Evolutionary conservation across 1,140 invertebrate species (phyloP).

Genomic region (Magallana angulata): DNA sequence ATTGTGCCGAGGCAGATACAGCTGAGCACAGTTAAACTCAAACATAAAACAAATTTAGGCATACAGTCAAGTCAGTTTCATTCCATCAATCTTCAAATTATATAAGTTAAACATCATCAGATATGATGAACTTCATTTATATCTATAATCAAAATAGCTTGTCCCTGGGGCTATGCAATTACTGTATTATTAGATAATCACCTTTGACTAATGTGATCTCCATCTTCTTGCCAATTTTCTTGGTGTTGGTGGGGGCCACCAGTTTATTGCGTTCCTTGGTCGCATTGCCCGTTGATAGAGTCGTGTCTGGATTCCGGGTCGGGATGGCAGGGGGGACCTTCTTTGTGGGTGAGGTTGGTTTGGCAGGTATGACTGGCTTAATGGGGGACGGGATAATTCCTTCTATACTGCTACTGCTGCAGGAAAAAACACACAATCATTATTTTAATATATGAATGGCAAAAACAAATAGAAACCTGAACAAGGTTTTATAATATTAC

Average conservation of each 20-base stretch:
- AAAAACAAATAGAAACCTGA: not conserved
- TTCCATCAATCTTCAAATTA: no score
- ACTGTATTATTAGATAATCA: not conserved
- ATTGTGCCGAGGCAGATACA: no score
- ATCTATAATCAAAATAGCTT: no score
- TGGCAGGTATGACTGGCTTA: conserved; percentile 15
- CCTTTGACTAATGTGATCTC: conserved; percentile 18
- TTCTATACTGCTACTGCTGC: conserved; percentile 7
- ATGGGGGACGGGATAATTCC: not conserved
- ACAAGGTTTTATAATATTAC: no score
- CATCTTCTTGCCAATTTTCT: conserved; percentile 39
- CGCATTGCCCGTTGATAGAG: not conserved
- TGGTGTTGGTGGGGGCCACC: conserved; percentile 42
- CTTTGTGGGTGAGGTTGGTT: conserved; percentile 33
- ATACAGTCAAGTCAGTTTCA: no score
- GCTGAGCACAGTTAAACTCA: no score
- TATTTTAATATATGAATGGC: not conserved
- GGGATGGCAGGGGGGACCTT: conserved; percentile 31
- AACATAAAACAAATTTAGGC: no score
- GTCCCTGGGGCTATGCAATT: no score
- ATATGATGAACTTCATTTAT: no score
- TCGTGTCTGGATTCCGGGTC: not conserved
- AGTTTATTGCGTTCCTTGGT: conserved; percentile 21
- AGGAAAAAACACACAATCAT: not conserved
- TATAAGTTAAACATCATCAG: no score